A percentile compares a stretch with the other conserved stretches of the same genome.
Evolutionary conservation across 2,113 vertebrate species (phyloP).

Genomic region (Vidua chalybeata): DNA sequence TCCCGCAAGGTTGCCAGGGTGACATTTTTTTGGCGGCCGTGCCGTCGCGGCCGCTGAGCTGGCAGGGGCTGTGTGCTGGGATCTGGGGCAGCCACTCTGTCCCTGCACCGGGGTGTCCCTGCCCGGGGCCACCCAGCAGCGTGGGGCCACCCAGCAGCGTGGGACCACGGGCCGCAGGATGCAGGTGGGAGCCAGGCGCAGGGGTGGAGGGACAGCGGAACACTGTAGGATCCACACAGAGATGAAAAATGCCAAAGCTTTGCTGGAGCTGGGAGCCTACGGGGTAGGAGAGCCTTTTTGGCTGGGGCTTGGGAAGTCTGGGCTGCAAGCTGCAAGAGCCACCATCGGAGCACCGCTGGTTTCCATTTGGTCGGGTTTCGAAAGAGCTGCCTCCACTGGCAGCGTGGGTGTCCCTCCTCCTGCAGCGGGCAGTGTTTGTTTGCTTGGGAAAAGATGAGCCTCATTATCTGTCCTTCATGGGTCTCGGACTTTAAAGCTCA

Average conservation of each 20-base stretch:
- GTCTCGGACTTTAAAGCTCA: slow-evolving; percentile 29
- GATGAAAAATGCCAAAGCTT: background rate
- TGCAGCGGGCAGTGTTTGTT: background rate
- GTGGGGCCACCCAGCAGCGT: background rate
- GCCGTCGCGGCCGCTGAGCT: background rate
- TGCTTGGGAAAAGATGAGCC: slow-evolving; percentile 53
- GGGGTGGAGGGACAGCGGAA: background rate
- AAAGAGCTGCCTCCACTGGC: slow-evolving; percentile 15
- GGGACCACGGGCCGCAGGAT: background rate
- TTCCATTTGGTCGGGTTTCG: slow-evolving; percentile 16
- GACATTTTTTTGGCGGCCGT: background rate
- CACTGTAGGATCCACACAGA: background rate
- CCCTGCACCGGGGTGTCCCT: background rate
- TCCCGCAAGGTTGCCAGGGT: background rate
- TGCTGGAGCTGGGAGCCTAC: background rate
- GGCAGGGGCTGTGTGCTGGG: background rate
- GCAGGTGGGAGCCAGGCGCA: background rate
- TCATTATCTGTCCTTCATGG: background rate
- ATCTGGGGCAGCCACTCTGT: background rate
- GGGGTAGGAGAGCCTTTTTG: background rate
- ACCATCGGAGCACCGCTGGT: background rate
- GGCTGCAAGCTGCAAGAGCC: background rate
- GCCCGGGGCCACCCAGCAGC: background rate
- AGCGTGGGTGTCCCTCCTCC: background rate
- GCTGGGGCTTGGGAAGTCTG: background rate